Base-by-base conservation (phyloP, 2,888 invertebrate species). In the Protophormia terraenovae region DNA sequence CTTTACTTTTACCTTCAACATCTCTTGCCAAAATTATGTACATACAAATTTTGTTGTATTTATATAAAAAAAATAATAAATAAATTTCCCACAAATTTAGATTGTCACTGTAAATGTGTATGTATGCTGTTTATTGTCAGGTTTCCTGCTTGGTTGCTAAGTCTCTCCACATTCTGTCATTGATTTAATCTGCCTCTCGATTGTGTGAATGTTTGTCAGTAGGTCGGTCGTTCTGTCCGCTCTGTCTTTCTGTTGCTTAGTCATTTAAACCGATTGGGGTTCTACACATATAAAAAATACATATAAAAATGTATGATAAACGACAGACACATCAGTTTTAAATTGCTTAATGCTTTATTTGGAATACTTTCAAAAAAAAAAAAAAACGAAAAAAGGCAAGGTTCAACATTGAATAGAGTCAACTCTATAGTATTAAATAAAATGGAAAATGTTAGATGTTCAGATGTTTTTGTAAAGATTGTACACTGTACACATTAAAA, bases 221-320 rank as follows among this genome's bases (percentile, higher is more conserved):
- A n/a, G n/a, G 6, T n/a, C 32, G 27, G 27, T 12, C 29, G 14
- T 22, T 64, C 29, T n/a, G 62, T 12, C 27, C 19, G 45, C n/a
- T 53, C 53, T 12, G 7, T 62, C 14, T 32, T 16, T 64, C 10
- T 60, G 71, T 27, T 80, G 80, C 35, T 75, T 47, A 50, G 75
- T 75, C 81, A 69, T 62, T 76, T 53, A 62, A 76, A 76, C 69
- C 80, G 75, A 80, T 76, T 83, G 64, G 80, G 79, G 69, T 79
- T 84, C 80, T 75, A 64, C 27, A 58, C 35, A 77, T 67, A 64
- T 64, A 32, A 55, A 50, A 79, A 58, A 24, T 32, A 22, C 76
- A 47, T 67, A 67, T n/a, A n/a, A n/a, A n/a, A n/a, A 62, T 64
- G 50, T 66, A 60, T 60, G 69, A 71, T 76, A 82, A 82, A 76